Conservation (phyloP, 2,888 invertebrate genomes). For the Ctenicera cuprea region DNA sequence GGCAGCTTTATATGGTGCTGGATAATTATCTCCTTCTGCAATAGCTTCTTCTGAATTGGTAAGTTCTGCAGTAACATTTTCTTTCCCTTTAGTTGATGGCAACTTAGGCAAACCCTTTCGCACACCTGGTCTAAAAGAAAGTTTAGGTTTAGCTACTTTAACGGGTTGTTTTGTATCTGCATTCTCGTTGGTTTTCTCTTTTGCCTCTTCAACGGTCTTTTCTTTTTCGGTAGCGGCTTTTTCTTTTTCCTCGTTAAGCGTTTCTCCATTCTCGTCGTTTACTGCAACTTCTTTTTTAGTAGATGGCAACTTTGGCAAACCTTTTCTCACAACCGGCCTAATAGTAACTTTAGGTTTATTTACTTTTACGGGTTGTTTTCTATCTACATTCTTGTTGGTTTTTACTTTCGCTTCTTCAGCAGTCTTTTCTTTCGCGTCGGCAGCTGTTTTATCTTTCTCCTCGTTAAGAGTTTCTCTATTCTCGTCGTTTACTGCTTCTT, state of each 20-base stretch:
- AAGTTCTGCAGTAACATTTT: slow-evolving; percentile 29
- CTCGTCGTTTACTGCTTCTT: neutral
- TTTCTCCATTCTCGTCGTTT: neutral
- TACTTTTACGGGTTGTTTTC: slow-evolving; percentile 11
- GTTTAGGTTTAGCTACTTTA: slow-evolving; percentile 25
- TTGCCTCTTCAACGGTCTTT: slow-evolving; percentile 50
- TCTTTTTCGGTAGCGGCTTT: slow-evolving; percentile 2
- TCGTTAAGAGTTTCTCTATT: neutral
- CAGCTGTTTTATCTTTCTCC: neutral
- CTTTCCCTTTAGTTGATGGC: slow-evolving; percentile 17
- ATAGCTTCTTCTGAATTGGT: slow-evolving; percentile 74
- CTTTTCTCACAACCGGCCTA: slow-evolving; percentile 45
- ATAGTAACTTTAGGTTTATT: slow-evolving; percentile 21
- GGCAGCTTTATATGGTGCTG: slow-evolving; percentile 79
- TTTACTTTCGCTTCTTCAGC: slow-evolving; percentile 49
- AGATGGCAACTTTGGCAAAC: slow-evolving; percentile 27
- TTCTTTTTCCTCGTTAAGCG: neutral
- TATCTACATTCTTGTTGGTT: neutral
- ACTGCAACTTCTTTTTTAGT: neutral
- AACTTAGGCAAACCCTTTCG: slow-evolving; percentile 31
- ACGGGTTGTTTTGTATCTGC: neutral
- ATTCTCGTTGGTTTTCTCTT: slow-evolving; percentile 32
- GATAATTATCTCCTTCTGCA: slow-evolving; percentile 79
- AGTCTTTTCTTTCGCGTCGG: slow-evolving; percentile 37
- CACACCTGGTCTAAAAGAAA: slow-evolving; percentile 42